A percentile compares a stretch with the other conserved stretches of the same genome.
phyloP scores from a whole-genome alignment of 2,797 vertebrate species.

The Coilia nasus region DNA sequence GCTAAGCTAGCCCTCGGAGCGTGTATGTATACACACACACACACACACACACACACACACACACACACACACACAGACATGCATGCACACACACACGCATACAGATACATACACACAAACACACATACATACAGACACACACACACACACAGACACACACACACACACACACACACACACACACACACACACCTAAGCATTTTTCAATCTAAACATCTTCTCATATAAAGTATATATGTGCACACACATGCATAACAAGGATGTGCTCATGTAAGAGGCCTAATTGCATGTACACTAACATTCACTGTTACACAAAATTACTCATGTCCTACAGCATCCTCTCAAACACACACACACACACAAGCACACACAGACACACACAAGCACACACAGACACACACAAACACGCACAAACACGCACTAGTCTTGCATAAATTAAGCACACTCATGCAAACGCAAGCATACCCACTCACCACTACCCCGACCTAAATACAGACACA shows the following conservation, averaged over 20 bases:
- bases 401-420: neutral
- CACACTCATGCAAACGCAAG: neutral
- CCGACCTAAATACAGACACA: no score
- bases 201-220: neutral
- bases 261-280: neutral
- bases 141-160: neutral
- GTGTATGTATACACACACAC: neutral
- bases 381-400: neutral
- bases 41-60: neutral
- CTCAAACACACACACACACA: neutral
- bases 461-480: no score
- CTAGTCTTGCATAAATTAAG: neutral
- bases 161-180: neutral
- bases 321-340: neutral
- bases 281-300: neutral
- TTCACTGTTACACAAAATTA: neutral
- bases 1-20: constrained; percentile 4
- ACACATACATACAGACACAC: neutral
- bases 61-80: neutral
- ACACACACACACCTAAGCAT: no score
- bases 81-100: neutral
- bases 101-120: neutral
- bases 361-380: neutral
- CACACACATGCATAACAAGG: neutral
- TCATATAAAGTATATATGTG: no score